Evolutionary conservation across 2,797 vertebrate species (phyloP).

Genomic region (Capromys pilorides): DNA sequence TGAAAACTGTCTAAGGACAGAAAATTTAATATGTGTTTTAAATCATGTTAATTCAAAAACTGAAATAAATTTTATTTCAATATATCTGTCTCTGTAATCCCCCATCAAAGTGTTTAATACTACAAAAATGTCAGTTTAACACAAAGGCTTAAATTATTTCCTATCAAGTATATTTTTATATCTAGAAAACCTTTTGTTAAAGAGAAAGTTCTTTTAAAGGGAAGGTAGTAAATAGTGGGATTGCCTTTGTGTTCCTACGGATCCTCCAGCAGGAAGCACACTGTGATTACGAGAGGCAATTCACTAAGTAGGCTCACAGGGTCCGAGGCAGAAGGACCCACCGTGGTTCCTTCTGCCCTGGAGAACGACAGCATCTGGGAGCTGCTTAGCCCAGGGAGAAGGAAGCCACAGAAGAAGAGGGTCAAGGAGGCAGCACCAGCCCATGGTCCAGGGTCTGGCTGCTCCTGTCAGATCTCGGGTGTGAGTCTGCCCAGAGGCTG

Average conservation of each 20-base stretch:
- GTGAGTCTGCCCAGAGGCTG: too few relatives aligned
- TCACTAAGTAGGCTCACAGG: background rate
- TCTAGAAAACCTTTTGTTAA: background rate
- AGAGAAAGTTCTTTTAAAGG: background rate
- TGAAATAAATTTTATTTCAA: conserved; percentile 56
- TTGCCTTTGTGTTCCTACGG: background rate
- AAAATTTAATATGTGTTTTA: background rate
- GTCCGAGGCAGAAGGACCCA: background rate
- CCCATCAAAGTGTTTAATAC: conserved; percentile 41
- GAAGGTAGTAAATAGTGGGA: conserved; percentile 19
- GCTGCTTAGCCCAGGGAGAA: background rate
- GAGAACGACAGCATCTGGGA: background rate
- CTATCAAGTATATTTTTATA: background rate
- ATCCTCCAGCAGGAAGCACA: background rate
- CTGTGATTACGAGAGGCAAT: rapidly evolving
- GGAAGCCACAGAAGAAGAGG: background rate
- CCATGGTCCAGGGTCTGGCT: background rate
- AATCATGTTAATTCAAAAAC: background rate
- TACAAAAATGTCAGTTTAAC: conserved; percentile 9
- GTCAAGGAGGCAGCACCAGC: background rate
- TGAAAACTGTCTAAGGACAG: conserved; percentile 36
- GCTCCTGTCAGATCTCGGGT: background rate
- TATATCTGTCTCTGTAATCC: conserved; percentile 10
- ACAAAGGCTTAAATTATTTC: conserved; percentile 48
- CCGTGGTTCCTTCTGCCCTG: background rate